Percentiles rank a stretch among this genome's conserved stretches.
These are phyloP conservation scores for Meloidogyne hapla DNA, from an alignment of 1,140 invertebrate genomes.

Conservation along the genomic window DNA sequence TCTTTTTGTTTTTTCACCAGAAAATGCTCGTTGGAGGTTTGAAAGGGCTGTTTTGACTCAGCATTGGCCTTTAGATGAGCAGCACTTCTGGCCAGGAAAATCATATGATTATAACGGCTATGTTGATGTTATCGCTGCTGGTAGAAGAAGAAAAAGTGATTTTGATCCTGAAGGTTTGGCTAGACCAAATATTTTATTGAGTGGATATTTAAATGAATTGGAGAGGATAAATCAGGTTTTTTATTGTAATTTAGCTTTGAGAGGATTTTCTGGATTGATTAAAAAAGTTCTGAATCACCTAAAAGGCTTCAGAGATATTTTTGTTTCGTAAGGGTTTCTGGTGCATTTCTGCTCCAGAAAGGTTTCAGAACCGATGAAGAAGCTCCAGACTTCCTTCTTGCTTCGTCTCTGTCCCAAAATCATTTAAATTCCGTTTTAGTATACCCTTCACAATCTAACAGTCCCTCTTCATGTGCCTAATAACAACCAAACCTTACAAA, in stretches of 20 bases:
- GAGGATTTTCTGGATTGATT: not conserved
- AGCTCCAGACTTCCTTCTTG: too few species aligned
- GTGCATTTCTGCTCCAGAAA: not conserved
- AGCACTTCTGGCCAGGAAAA: conserved; percentile 62
- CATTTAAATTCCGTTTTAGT: conserved; percentile 39
- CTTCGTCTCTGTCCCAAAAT: too few species aligned
- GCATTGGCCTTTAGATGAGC: conserved; percentile 61
- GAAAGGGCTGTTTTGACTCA: conserved; percentile 55
- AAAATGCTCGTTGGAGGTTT: conserved; percentile 59
- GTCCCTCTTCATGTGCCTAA: conserved; percentile 39
- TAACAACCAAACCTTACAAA: conserved; percentile 23
- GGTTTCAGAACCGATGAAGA: not conserved
- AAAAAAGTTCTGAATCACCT: too few species aligned
- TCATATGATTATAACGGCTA: conserved; percentile 60
- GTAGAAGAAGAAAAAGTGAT: conserved; percentile 34
- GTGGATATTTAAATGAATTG: conserved; percentile 55
- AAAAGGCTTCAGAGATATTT: too few species aligned
- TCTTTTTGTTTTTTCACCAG: conserved; percentile 62
- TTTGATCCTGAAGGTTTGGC: conserved; percentile 33
- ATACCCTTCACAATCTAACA: conserved; percentile 52
- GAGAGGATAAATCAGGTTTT: conserved; percentile 58
- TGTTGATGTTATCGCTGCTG: conserved; percentile 60
- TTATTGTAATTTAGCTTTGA: not conserved
- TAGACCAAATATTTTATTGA: conserved; percentile 57
- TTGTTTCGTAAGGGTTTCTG: too few species aligned